Evolutionary conservation across 2,888 invertebrate genomes (phyloP), one percentile per base, ranked within the genome.

Genomic region (Brachylomia viminalis): DNA sequence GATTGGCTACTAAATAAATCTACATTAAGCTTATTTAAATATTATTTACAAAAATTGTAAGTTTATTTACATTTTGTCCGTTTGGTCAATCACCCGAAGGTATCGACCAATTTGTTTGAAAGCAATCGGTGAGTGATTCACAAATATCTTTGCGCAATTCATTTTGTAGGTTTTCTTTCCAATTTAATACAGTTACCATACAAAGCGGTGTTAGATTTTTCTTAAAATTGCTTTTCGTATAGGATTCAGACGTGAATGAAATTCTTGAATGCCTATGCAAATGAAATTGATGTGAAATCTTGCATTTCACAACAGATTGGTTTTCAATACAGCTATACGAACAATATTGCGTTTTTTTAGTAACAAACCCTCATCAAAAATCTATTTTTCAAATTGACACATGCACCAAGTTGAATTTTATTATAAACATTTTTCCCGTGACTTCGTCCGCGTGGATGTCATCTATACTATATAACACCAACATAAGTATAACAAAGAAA

Each of bases 131-230:
- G 30, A 71, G 13, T 77, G 54, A 69, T 61, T 83, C 45, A 52
- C n/a, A 69, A 72, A 65, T 52, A 61, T 45, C 10, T 69, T 30
- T 3, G 66, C 8, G 61, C 52, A 38, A n/a, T 70, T 61, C 2
- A 72, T 52, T 66, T 49, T 42, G 0, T 33, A 69, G 69, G 17
- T 65, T 79, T 69, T 30, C 38, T 69, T 65, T 69, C 54, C 59
- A 68, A 75, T 80, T 42, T 47, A 65, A 54, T 42, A 3, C 47
- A 78, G 23, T 54, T 52, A 59, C 27, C 33, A 52, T 49, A 54
- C 11, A 52, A 42, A 81, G 30, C 7, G n/a, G 20, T 45, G 56
- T 80, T 66, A n/a, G 58, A 79, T 75, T 80, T 71, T 61, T 47
- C 45, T 56, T 42, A 11, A 83, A 69, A 83, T 65, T 65, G 30